These are phyloP conservation scores for Momotus momota DNA, from an alignment of 2,797 vertebrate species.

Conservation along the genomic window DNA sequence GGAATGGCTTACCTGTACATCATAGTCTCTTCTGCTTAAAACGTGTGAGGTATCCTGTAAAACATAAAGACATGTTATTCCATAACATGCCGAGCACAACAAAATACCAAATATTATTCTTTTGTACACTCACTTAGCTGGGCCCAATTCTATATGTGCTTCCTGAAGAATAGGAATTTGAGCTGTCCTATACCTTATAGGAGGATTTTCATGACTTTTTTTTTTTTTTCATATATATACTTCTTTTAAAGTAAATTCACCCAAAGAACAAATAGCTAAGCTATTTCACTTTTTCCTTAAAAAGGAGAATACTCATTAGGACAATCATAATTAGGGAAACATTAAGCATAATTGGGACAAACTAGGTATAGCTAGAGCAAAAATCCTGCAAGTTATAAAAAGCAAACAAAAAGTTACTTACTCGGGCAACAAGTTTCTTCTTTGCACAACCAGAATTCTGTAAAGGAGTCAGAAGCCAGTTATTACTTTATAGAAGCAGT, in stretches of 20 bases:
- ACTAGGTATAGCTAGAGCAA: background rate
- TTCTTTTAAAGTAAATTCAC: background rate
- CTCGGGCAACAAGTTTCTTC: conserved; percentile 44
- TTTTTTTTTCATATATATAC: background rate
- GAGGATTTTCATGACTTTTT: background rate
- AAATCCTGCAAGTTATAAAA: background rate
- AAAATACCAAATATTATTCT: background rate
- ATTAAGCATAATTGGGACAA: background rate
- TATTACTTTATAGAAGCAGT: background rate
- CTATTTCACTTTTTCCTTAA: background rate
- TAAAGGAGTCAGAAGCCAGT: background rate
- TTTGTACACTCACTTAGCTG: background rate
- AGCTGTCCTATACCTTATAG: background rate
- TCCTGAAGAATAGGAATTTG: background rate
- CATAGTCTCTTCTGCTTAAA: conserved; percentile 10
- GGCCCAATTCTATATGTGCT: background rate
- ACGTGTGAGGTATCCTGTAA: conserved; percentile 47
- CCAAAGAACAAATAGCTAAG: background rate
- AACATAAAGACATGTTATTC: background rate
- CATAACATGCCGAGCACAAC: background rate
- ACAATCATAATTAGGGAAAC: background rate
- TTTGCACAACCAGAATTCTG: conserved; percentile 61
- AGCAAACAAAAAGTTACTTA: conserved; percentile 13
- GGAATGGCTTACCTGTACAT: conserved; percentile 41
- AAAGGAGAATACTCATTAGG: background rate